Percentiles rank a stretch among this genome's conserved stretches.
phyloP scores from a whole-genome alignment of 2,888 invertebrate genomes.

The Aphodius granarius region DNA sequence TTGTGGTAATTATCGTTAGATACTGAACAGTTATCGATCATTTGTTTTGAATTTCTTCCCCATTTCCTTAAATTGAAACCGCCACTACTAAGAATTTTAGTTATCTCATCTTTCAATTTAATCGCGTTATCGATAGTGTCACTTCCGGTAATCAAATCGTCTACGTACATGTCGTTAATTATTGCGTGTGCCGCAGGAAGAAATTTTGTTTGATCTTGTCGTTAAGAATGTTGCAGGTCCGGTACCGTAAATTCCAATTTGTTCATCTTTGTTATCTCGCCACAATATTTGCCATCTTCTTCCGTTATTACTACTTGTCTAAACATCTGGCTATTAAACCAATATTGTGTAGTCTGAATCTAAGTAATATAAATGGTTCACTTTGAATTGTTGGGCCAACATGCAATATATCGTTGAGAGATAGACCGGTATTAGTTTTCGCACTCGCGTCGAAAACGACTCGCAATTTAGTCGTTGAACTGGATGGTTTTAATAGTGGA shows the following conservation, averaged over 20 bases:
- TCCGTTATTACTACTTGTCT: not conserved
- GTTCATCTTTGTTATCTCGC: constrained; percentile 3
- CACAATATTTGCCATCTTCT: constrained; percentile 9
- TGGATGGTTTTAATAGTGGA: not conserved
- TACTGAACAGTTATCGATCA: not conserved
- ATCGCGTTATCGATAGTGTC: not conserved
- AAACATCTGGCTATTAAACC: constrained; percentile 1
- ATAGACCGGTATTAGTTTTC: not conserved
- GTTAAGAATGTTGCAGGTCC: not conserved
- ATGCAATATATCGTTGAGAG: constrained; percentile 3
- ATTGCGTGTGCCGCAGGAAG: constrained; percentile 4
- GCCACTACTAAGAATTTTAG: constrained; percentile 4
- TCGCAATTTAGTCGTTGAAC: not conserved
- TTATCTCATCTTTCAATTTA: constrained; percentile 2
- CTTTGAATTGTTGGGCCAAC: constrained; percentile 8
- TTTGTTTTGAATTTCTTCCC: not conserved
- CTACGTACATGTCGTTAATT: constrained; percentile 15
- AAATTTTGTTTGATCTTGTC: not conserved
- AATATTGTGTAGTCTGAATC: constrained; percentile 9
- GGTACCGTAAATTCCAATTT: constrained; percentile 26
- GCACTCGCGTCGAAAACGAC: not conserved
- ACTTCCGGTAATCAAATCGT: constrained; percentile 13
- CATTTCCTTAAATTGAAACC: constrained; percentile 17
- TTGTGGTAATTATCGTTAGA: not conserved
- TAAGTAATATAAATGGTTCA: constrained; percentile 9